Evolutionary conservation across 2,797 vertebrate genomes (phyloP).

Genomic region (Halcyon badia): DNA sequence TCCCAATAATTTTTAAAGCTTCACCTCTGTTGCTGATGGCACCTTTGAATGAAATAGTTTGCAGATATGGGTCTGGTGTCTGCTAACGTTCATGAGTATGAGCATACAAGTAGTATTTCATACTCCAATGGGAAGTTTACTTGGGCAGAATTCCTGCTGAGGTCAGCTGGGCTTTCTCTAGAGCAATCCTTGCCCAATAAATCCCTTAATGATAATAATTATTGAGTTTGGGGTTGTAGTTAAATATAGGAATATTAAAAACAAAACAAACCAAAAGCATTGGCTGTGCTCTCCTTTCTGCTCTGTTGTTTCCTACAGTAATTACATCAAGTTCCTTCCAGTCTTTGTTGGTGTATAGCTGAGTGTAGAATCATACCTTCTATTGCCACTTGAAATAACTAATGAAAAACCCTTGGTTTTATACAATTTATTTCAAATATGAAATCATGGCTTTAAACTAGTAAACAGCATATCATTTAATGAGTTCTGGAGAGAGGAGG

Average conservation of each 20-base stretch:
- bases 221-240: neutral
- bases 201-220: conserved; percentile 15
- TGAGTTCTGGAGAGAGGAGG: neutral
- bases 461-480: neutral
- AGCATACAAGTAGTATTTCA: neutral
- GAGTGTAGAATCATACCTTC: neutral
- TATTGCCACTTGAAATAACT: neutral
- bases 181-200: conserved; percentile 23
- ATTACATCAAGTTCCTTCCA: neutral
- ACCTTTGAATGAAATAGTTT: conserved; percentile 22
- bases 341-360: neutral
- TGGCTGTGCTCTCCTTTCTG: neutral
- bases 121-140: conserved; percentile 22
- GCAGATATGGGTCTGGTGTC: neutral
- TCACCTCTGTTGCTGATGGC: conserved; percentile 1
- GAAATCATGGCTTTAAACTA: neutral
- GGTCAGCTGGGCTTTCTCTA: conserved; percentile 40
- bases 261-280: no score
- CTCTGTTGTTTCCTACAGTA: neutral
- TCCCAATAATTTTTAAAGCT: conserved; percentile 3
- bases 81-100: neutral
- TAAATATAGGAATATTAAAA: neutral
- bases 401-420: neutral
- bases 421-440: neutral
- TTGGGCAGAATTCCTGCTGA: conserved; percentile 46